phyloP scores from a whole-genome alignment of 2,113 vertebrate genomes.

The Hoplias malabaricus region DNA sequence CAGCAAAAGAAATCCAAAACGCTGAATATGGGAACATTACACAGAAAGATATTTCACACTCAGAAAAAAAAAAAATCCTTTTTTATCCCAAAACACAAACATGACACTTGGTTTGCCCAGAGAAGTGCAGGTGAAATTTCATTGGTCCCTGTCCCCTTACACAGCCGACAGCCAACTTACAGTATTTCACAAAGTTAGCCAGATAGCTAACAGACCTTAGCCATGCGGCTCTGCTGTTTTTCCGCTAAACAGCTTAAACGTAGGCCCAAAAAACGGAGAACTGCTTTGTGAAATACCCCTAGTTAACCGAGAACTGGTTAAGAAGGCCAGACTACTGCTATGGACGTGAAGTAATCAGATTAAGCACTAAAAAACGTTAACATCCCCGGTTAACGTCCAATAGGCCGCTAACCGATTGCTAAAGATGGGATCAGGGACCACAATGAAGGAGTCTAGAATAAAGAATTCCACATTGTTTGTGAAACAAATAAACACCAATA shows the following conservation, averaged over 20 bases:
- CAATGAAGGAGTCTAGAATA: constrained; percentile 9
- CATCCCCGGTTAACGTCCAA: constrained; percentile 28
- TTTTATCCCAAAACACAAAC: constrained; percentile 41
- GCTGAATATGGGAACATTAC: constrained; percentile 49
- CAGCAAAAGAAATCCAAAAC: constrained; percentile 32
- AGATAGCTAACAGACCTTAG: too few relatives aligned
- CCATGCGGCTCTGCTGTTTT: too few relatives aligned
- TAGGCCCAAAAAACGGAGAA: too few relatives aligned
- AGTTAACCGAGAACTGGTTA: neutral
- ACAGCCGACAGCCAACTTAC: neutral
- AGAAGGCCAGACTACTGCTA: neutral
- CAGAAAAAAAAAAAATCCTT: neutral
- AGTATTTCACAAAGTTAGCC: too few relatives aligned
- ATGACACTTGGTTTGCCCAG: constrained; percentile 60
- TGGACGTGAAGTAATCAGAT: constrained; percentile 52
- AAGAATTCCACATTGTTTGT: constrained; percentile 59
- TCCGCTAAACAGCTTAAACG: too few relatives aligned
- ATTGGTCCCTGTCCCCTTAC: constrained; percentile 13
- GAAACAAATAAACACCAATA: constrained; percentile 65
- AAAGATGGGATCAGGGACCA: constrained; percentile 5
- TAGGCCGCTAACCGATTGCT: neutral
- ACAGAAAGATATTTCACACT: constrained; percentile 34
- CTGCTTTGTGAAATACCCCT: too few relatives aligned
- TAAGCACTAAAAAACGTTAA: constrained; percentile 73
- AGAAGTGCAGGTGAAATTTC: constrained; percentile 61